Evolutionary conservation across 1,140 invertebrate genomes (phyloP), one percentile per base, ranked within the genome.

Genomic region (Drosophila pseudoananassae): DNA sequence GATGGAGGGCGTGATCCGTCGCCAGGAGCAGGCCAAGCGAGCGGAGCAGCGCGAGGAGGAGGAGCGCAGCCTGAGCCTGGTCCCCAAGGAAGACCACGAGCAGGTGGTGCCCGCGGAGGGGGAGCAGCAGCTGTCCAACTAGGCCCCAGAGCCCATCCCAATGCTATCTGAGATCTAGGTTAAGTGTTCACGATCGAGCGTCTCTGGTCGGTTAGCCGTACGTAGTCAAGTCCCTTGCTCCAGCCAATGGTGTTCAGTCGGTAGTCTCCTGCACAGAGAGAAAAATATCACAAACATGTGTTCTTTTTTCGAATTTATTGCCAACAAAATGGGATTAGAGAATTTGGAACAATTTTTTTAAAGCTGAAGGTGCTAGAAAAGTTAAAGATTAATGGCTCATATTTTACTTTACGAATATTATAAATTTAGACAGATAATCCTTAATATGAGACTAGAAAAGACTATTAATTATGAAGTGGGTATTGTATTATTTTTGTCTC

Each of bases 151-250:
- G 71, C 52, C 72, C 58, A 47, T 49, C 57, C 51, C 65, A 77
- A 79, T 75, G 81, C 66, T 84, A 84, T 84, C 80, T 84, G 80
- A 84, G 80, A 84, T 84, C 60, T 84, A 84, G 80, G 52, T 73
- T 84, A 76, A 84, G 80, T 64, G 74, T 85, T 69, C 58, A 85
- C 59, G 82, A 82, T 85, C 82, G 82, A 85, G 82, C 82, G 65
- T 66, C 63, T 85, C 81, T 85, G 81, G 81, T 85, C 81, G 81
- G 68, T 77, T 80, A 80, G 76, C 76, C 59, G 72, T 84, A 69
- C 59, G 73, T 85, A 87, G 81, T 85, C 78, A 85, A 87, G 31
- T 75, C 79, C 64, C 49, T 78, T 66, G 73, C 81, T 66, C 53
- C 61, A 80, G 66, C 69, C 63, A 82, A 75, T 51, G 65, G 65